Base-by-base conservation (phyloP, 2,888 invertebrate genomes). In the Andrena chrysosceles region DNA sequence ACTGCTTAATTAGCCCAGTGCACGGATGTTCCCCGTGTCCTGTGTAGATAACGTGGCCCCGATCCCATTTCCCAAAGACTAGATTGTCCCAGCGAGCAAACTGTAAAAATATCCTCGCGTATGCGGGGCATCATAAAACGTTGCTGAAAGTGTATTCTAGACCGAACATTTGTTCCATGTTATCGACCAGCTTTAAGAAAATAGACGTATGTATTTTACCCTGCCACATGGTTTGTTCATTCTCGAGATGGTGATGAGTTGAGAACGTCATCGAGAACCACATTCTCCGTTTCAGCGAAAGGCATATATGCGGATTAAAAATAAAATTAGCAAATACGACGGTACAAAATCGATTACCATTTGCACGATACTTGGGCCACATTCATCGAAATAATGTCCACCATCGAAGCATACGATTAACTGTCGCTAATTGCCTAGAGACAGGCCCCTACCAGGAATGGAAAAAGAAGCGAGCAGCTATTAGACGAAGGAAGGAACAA, bases 81-180 rank as follows among this genome's bases (percentile, higher is more conserved):
- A 74, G 67, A 77, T 83, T 67, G 52, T 48, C 52, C 13, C 16
- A n/a, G 66, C 56, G 73, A 67, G 52, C 56, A 49, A 42, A 70
- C 69, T 66, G 73, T 87, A 83, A 87, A 85, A 87, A 87, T 87
- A 87, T 81, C 77, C 52, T 54, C 48, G 52, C 85, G 76, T 79
- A 78, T 77, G 82, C 76, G 49, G 64, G 48, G 48, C 67, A 59
- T 87, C 80, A 64, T 85, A 80, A 83, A 87, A 72, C 69, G 48
- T 69, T 73, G 80, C 71, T 69, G 85, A 81, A 82, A 85, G 70
- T 69, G 69, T 77, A 72, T 48, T 64, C 59, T 80, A 78, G 71
- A 23, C 33, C 52, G 35, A 81, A 73, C 87, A 83, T 85, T 87
- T 85, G 81, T 79, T 74, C 75, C 76, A 42, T 60, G 77, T 85